These are phyloP conservation scores for Megamerina dolium DNA, from an alignment of 2,888 invertebrate species.

Conservation along the genomic window DNA sequence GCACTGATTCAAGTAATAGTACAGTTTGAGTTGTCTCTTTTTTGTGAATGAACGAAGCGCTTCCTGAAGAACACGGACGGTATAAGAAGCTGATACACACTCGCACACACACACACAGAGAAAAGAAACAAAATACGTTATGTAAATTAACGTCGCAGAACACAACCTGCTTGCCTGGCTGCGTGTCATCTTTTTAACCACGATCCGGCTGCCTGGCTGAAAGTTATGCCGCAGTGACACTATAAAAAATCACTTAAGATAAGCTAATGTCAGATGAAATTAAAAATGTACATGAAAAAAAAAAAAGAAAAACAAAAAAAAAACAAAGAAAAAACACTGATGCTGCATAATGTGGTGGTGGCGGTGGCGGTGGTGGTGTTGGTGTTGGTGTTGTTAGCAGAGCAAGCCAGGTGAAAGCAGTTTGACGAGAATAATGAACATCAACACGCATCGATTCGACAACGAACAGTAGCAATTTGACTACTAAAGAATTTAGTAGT, in stretches of 20 bases:
- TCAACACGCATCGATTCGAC: neutral
- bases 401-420: conserved; percentile 21
- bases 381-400: too few relatives aligned
- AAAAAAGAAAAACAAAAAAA: conserved; percentile 5
- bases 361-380: neutral
- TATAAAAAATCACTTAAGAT: conserved; percentile 29
- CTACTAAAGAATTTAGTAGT: conserved; percentile 4
- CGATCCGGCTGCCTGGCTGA: conserved; percentile 4
- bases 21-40: neutral
- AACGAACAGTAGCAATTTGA: neutral
- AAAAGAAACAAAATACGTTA: conserved; percentile 32
- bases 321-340: conserved; percentile 8
- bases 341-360: neutral
- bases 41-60: neutral
- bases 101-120: conserved; percentile 1
- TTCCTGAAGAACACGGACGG: neutral
- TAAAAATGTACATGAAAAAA: conserved; percentile 7
- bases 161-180: conserved; percentile 9
- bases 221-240: conserved; percentile 17
- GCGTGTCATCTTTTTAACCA: too few relatives aligned
- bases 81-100: neutral
- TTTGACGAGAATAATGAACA: neutral
- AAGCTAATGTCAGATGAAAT: conserved; percentile 22
- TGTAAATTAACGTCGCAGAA: conserved; percentile 37
- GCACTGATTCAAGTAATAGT: too few relatives aligned